Base-by-base conservation (phyloP, 2,797 vertebrate species). In the Myiotriccus ornatus region DNA sequence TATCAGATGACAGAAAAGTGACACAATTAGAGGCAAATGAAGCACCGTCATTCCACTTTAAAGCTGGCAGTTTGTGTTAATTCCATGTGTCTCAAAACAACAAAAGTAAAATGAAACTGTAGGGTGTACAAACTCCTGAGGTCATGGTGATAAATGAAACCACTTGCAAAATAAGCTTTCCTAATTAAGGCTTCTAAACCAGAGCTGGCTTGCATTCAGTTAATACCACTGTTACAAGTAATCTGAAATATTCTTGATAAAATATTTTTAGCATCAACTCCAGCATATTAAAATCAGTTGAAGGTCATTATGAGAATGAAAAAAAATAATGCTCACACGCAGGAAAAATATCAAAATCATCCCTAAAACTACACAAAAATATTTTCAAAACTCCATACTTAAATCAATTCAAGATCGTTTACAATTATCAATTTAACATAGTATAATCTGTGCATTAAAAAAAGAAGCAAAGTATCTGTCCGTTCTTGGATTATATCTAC, bases 161-260 rank as follows among this genome's bases (percentile, higher is more conserved):
- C 79, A 82, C 76, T 97, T 95, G 95, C 87, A 96, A 97, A 97
- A 97, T 89, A 97, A 97, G 84, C 88, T 77, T 96, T 96, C 94
- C 96, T 96, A 95, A 91, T 95, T 91, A 97, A 96, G 95, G 76
- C 87, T 96, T 95, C 93, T 86, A 94, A 97, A 94, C 74, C 63
- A 95, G 84, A 84, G 68, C 49, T 97, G 81, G 94, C 97, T 96
- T 95, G 94, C 84, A 67, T 96, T 96, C 93, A 93, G 74, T 89
- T 87, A 96, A 94, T 44, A 94, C 67, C 90, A 95, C 87, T 93
- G 95, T 74, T 96, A 93, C 49, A 93, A 97, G 93, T 90, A 96
- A 79, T 95, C 94, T 87, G 62, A 98, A 95, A 96, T 90, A 96
- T 76, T 68, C 83, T 87, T 96, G 97, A 98, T 97, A 98, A 98